Percentiles rank a stretch among this genome's conserved stretches.
Conservation (phyloP, 2,888 invertebrate species). For the Agrotis clavis region DNA sequence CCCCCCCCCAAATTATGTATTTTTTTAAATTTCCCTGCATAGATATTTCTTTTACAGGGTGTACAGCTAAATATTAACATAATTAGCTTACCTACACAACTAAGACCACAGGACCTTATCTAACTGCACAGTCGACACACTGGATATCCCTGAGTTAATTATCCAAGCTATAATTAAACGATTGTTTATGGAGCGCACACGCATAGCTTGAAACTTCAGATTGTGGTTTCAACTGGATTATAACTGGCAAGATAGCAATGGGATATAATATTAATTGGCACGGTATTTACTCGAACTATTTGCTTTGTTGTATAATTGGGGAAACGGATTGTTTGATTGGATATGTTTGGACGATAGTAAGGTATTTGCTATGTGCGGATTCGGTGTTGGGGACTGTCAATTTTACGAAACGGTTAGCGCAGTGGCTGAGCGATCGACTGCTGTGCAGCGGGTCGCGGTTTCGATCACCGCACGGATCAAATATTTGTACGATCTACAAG, state of each 20-base stretch:
- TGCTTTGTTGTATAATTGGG: conserved; percentile 6
- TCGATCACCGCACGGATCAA: too few relatives aligned
- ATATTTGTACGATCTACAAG: too few relatives aligned
- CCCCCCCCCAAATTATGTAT: too few relatives aligned
- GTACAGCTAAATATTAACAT: too few relatives aligned
- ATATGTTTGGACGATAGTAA: conserved; percentile 17
- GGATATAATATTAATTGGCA: conserved; percentile 37
- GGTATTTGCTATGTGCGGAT: too few relatives aligned
- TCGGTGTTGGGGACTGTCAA: too few relatives aligned
- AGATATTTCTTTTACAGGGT: too few relatives aligned
- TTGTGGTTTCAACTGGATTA: conserved; percentile 31
- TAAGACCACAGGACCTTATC: not conserved
- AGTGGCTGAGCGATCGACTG: too few relatives aligned
- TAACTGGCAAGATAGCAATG: conserved; percentile 12
- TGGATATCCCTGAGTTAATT: conserved; percentile 33
- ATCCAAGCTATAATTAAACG: conserved; percentile 35
- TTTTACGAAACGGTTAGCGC: too few relatives aligned
- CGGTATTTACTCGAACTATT: conserved; percentile 37
- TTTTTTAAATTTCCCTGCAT: too few relatives aligned
- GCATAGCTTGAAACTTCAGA: conserved; percentile 11
- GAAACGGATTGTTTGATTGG: not conserved
- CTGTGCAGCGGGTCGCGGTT: too few relatives aligned
- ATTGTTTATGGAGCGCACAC: conserved; percentile 42
- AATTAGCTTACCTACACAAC: too few relatives aligned
- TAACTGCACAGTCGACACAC: not conserved